These are phyloP conservation scores for Chiridota heheva DNA, from an alignment of 35 echinoderm and acorn worm species.

Conservation along the genomic window DNA sequence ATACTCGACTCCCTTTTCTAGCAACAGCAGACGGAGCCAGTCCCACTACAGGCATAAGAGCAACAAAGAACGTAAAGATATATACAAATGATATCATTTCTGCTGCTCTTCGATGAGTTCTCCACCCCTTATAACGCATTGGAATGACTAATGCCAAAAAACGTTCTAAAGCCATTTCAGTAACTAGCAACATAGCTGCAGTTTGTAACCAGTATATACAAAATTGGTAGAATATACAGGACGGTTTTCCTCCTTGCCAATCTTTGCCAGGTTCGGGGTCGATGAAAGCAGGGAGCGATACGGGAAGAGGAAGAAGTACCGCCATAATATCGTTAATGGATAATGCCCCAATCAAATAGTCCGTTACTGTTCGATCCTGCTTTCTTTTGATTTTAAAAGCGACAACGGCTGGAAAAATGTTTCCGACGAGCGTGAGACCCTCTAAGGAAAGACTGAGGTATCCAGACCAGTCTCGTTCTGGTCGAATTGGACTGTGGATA, in stretches of 20 bases:
- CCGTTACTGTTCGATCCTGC: slow-evolving; percentile 68
- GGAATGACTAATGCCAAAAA: slow-evolving; percentile 70
- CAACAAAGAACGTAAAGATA: slow-evolving; percentile 61
- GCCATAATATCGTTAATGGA: slow-evolving; percentile 84
- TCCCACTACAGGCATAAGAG: slow-evolving; percentile 72
- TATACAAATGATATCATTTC: slow-evolving; percentile 64
- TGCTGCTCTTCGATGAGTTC: slow-evolving; percentile 45
- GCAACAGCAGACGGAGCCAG: slow-evolving; percentile 73
- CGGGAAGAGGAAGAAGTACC: slow-evolving; percentile 78
- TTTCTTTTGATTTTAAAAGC: slow-evolving; percentile 61
- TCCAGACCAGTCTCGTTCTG: slow-evolving; percentile 76
- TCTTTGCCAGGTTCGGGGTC: slow-evolving; percentile 38
- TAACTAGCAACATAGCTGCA: slow-evolving; percentile 77
- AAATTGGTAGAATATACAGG: slow-evolving; percentile 90
- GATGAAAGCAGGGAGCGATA: slow-evolving; percentile 84
- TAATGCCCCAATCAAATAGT: slow-evolving; percentile 71
- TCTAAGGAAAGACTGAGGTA: slow-evolving; percentile 69
- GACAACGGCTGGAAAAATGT: slow-evolving; percentile 77
- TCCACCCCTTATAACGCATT: slow-evolving; percentile 79
- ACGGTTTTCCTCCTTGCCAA: slow-evolving; percentile 73
- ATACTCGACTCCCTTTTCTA: slow-evolving; percentile 41
- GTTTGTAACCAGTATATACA: slow-evolving; percentile 85
- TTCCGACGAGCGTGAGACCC: slow-evolving; percentile 68
- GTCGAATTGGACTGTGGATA: slow-evolving; percentile 52
- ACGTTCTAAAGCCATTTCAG: slow-evolving; percentile 83